Conservation (phyloP, 1,140 invertebrate species). For the Melanaphis sacchari region DNA sequence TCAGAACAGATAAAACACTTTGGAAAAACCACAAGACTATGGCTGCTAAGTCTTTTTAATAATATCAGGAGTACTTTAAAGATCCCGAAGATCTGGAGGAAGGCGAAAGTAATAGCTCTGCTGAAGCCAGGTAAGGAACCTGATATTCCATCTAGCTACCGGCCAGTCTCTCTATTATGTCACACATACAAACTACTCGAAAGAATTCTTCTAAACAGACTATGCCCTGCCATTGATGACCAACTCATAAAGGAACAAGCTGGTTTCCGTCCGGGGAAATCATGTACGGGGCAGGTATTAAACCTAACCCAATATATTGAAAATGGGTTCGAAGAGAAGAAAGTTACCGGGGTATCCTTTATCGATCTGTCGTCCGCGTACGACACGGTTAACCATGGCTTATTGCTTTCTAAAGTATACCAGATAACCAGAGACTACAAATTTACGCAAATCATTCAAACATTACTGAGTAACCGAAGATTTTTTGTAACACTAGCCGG, state of each 20-base stretch:
- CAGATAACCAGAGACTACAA: slow-evolving; percentile 44
- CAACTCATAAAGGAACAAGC: slow-evolving; percentile 56
- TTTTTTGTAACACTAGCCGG: no score
- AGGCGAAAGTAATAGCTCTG: no score
- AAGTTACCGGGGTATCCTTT: slow-evolving; percentile 56
- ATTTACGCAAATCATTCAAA: neutral
- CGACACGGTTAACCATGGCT: slow-evolving; percentile 57
- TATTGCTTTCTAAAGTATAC: slow-evolving; percentile 51
- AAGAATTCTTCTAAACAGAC: no score
- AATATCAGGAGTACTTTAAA: no score
- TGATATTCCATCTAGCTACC: no score
- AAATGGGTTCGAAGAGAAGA: slow-evolving; percentile 53
- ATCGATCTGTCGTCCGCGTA: slow-evolving; percentile 57
- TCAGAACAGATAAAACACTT: slow-evolving; percentile 46
- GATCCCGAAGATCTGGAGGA: no score
- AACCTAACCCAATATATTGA: slow-evolving; percentile 59
- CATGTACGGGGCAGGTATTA: slow-evolving; percentile 53
- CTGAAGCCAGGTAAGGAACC: no score
- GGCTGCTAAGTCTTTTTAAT: neutral
- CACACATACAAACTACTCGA: no score
- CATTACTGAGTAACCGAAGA: neutral
- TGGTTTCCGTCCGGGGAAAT: slow-evolving; percentile 58
- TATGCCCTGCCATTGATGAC: neutral
- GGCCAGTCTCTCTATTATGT: no score
- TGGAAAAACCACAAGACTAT: slow-evolving; percentile 16